Evolutionary conservation across 1,140 invertebrate genomes (phyloP).

Genomic region (Lutraria rhynchaena): DNA sequence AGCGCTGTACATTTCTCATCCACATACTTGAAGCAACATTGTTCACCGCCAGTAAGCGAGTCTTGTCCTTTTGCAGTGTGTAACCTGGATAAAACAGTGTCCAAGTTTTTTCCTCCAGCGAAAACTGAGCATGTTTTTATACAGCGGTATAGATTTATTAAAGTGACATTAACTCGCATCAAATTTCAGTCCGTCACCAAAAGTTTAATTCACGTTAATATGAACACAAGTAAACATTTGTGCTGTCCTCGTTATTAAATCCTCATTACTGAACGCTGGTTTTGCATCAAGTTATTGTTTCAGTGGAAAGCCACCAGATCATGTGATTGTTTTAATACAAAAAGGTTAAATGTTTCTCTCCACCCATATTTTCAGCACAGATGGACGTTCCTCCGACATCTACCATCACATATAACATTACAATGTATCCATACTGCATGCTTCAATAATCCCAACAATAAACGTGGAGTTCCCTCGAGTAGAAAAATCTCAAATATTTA

Average conservation of each 20-base stretch:
- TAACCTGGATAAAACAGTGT: no score
- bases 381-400: background rate
- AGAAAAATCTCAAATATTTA: no score
- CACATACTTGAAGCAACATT: no score
- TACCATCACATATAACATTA: no score
- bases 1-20: no score
- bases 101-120: no score
- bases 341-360: background rate
- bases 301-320: background rate
- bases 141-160: conserved; percentile 11
- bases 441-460: no score
- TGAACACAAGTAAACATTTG: conserved; percentile 17
- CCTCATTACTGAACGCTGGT: background rate
- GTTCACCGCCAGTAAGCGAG: no score
- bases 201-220: conserved; percentile 19
- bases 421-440: no score
- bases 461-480: no score
- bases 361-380: background rate
- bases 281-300: background rate
- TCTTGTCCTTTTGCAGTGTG: no score
- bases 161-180: conserved; percentile 28
- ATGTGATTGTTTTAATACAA: conserved; percentile 3
- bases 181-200: conserved; percentile 23
- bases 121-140: no score
- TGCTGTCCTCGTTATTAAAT: background rate